Conservation (phyloP, 2,888 invertebrate species). For the Mayetiola destructor region DNA sequence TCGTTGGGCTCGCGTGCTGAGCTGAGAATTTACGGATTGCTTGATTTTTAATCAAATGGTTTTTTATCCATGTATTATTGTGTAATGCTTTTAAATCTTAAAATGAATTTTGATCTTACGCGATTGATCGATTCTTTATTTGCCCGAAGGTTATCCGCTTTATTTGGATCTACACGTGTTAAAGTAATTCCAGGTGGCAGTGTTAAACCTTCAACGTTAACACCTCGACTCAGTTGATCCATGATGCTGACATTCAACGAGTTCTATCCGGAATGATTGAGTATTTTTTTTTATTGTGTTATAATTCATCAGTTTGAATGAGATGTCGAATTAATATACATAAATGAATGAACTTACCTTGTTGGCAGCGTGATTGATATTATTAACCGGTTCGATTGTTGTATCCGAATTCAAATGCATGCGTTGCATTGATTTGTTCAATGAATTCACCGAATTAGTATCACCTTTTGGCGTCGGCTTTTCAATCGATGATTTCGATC, state of each 20-base stretch:
- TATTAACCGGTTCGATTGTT: conserved; percentile 17
- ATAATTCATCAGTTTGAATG: conserved; percentile 16
- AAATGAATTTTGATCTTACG: too few species aligned
- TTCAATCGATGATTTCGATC: neutral
- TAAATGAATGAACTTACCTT: neutral
- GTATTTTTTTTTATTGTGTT: neutral
- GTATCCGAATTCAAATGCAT: conserved; percentile 19
- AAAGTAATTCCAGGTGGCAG: conserved; percentile 71
- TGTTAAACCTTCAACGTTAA: conserved; percentile 45
- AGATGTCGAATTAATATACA: too few species aligned
- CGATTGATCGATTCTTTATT: conserved; percentile 33
- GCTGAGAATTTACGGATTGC: too few species aligned
- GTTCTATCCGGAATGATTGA: conserved; percentile 10
- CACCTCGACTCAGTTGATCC: conserved; percentile 35
- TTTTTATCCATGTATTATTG: too few species aligned
- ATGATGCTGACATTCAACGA: conserved; percentile 31
- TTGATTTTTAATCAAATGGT: too few species aligned
- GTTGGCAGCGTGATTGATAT: conserved; percentile 5
- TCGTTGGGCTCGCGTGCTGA: too few species aligned
- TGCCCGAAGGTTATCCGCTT: conserved; percentile 30
- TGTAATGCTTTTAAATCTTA: neutral
- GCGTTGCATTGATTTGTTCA: conserved; percentile 18
- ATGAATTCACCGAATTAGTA: conserved; percentile 16
- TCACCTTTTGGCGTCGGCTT: conserved; percentile 15
- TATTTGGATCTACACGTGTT: conserved; percentile 49